Percentiles rank a stretch among this genome's conserved stretches.
These are phyloP conservation scores for Plectrocnemia conspersa DNA, from an alignment of 1,140 invertebrate genomes.

Conservation along the genomic window DNA sequence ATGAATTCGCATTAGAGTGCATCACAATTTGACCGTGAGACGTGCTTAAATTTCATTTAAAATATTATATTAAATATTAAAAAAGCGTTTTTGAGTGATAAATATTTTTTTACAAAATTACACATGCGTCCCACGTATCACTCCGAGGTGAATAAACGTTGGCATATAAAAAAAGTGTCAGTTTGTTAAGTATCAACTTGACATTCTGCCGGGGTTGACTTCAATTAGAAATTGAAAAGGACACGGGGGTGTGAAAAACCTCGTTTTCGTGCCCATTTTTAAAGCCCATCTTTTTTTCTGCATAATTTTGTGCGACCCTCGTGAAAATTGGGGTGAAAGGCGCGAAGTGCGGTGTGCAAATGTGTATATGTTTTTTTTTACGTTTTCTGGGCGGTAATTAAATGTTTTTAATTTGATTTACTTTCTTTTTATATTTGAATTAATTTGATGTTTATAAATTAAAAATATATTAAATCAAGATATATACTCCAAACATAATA, in stretches of 20 bases:
- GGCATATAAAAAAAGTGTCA: constrained; percentile 6
- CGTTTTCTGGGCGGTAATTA: no score
- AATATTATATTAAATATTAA: background rate
- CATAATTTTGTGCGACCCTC: constrained; percentile 7
- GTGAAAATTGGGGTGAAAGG: background rate
- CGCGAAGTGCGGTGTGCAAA: background rate
- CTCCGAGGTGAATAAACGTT: constrained; percentile 6
- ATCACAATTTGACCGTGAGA: background rate
- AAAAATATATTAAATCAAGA: background rate
- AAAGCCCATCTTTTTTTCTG: constrained; percentile 13
- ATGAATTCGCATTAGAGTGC: constrained; percentile 16
- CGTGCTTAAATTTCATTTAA: background rate
- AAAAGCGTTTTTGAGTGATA: background rate
- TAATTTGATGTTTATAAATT: no score
- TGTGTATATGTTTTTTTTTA: background rate
- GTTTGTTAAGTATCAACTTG: constrained; percentile 17
- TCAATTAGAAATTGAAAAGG: constrained; percentile 28
- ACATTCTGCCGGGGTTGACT: constrained; percentile 17
- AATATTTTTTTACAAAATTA: background rate
- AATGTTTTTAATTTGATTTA: no score
- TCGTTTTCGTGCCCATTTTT: constrained; percentile 12
- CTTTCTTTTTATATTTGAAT: no score
- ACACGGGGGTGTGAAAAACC: constrained; percentile 24
- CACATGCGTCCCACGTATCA: constrained; percentile 1
- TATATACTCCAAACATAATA: no score